Evolutionary conservation across 2,888 invertebrate genomes (phyloP).

Genomic region (Aricia artaxerxes): DNA sequence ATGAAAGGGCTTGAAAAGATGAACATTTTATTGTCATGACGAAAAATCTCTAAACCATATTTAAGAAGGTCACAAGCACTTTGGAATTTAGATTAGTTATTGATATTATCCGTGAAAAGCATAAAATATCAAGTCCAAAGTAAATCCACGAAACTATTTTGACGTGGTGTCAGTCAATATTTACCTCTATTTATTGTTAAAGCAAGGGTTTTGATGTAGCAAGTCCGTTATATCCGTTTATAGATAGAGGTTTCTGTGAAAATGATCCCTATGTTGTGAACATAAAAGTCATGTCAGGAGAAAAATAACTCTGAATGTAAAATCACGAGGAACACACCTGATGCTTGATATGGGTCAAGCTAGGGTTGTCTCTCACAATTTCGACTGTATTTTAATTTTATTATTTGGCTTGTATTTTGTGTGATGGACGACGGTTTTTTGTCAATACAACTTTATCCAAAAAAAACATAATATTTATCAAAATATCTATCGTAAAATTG

Average conservation of each 20-base stretch:
- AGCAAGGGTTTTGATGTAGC: background rate
- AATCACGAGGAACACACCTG: background rate
- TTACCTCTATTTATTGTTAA: background rate
- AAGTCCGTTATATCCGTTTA: background rate
- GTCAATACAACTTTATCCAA: too few species aligned
- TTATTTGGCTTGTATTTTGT: background rate
- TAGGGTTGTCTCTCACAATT: conserved; percentile 6
- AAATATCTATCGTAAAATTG: too few species aligned
- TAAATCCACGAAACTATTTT: background rate
- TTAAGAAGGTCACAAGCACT: background rate
- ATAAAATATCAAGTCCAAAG: background rate
- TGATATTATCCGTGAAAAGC: background rate
- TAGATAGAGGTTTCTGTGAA: background rate
- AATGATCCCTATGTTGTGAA: background rate
- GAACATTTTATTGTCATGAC: too few species aligned
- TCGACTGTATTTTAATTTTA: background rate
- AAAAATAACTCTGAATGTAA: background rate
- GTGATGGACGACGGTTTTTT: background rate
- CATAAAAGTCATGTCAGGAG: background rate
- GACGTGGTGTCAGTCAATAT: background rate
- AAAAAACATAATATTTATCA: too few species aligned
- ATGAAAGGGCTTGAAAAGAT: too few species aligned
- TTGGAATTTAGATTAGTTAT: background rate
- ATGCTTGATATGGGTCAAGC: conserved; percentile 25
- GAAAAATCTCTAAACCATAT: too few species aligned